Evolutionary conservation across 2,113 vertebrate species (phyloP).

Genomic region (Heteronetta atricapilla): DNA sequence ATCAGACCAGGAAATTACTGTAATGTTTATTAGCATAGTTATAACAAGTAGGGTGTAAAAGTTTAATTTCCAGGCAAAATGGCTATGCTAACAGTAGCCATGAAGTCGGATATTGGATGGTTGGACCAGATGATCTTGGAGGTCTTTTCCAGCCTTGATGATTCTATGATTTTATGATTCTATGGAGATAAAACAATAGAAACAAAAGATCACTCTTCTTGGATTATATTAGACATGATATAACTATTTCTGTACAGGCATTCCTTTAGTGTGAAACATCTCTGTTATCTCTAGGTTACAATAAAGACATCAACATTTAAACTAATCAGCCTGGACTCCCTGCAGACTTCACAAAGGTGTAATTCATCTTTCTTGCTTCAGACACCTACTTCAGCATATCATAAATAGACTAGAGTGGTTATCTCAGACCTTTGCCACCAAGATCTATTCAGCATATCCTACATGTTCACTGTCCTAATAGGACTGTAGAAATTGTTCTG

Average conservation of each 20-base stretch:
- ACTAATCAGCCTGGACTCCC: constrained; percentile 35
- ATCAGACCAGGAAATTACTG: not conserved
- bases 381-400: constrained; percentile 47
- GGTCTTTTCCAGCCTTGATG: too few relatives aligned
- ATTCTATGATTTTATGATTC: too few relatives aligned
- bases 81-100: not conserved
- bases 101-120: not conserved
- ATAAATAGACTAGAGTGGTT: not conserved
- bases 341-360: not conserved
- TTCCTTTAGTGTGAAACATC: not conserved
- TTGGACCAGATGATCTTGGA: too few relatives aligned
- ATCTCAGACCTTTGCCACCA: not conserved
- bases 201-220: not conserved
- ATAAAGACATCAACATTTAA: constrained; percentile 38
- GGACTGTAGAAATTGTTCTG: not conserved
- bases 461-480: not conserved
- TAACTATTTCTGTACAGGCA: not conserved
- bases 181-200: not conserved
- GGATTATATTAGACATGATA: not conserved
- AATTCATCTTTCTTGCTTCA: constrained; percentile 45
- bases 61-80: not conserved
- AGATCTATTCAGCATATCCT: not conserved
- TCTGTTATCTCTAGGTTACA: constrained; percentile 24
- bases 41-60: not conserved
- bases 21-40: not conserved